phyloP scores from a whole-genome alignment of 1,140 invertebrate species.

The Atta texana region DNA sequence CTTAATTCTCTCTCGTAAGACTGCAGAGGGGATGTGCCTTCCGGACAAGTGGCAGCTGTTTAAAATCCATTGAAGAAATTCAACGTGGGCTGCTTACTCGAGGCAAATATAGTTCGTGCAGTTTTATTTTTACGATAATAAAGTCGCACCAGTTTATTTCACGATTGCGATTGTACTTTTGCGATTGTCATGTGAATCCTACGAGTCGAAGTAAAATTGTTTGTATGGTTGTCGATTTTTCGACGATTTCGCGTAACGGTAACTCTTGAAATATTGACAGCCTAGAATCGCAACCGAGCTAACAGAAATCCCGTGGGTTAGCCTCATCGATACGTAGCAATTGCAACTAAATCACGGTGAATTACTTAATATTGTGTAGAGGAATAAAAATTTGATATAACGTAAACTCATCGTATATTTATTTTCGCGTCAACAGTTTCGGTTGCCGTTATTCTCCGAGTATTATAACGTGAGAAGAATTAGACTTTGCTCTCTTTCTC shows the following conservation, averaged over 20 bases:
- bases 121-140: slow-evolving; percentile 9
- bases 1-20: slow-evolving; percentile 61
- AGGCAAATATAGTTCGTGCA: background rate
- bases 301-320: slow-evolving; percentile 39
- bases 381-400: background rate
- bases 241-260: slow-evolving; percentile 22
- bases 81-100: background rate
- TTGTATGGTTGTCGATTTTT: background rate
- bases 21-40: background rate
- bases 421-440: background rate
- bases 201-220: slow-evolving; percentile 4
- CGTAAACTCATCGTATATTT: background rate
- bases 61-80: slow-evolving; percentile 8
- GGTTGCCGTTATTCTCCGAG: background rate
- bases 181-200: background rate
- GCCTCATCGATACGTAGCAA: slow-evolving; percentile 26
- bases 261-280: slow-evolving; percentile 50
- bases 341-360: slow-evolving; percentile 32
- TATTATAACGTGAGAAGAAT: background rate
- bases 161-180: background rate
- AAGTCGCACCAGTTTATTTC: background rate
- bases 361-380: slow-evolving; percentile 33
- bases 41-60: slow-evolving; percentile 20
- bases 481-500: background rate
- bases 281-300: slow-evolving; percentile 35